Percentiles rank a stretch among this genome's conserved stretches.
phyloP scores from a whole-genome alignment of 2,113 vertebrate genomes.

The Silurus meridionalis region DNA sequence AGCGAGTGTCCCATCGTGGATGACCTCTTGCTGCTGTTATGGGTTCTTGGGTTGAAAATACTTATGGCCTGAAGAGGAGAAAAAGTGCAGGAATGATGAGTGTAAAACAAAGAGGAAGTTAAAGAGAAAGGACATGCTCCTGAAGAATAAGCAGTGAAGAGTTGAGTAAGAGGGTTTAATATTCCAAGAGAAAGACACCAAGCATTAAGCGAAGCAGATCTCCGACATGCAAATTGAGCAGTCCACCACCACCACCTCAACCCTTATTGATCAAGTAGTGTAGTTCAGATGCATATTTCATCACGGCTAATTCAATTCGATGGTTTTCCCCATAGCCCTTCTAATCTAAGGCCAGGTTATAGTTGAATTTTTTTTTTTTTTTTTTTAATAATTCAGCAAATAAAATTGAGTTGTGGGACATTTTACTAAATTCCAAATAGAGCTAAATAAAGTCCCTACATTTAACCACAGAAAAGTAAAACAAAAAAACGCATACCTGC shows the following conservation, averaged over 20 bases:
- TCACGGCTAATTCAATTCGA: background rate
- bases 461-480: conserved; percentile 3
- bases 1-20: conserved; percentile 36
- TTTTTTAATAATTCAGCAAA: background rate
- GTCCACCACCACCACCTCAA: conserved; percentile 72
- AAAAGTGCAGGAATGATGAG: background rate
- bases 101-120: conserved; percentile 1
- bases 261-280: conserved; percentile 76
- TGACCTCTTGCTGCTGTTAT: conserved; percentile 34
- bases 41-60: conserved; percentile 49
- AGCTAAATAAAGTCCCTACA: background rate
- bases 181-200: conserved; percentile 20
- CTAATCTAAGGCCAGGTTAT: background rate
- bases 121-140: conserved; percentile 26
- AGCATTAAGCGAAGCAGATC: conserved; percentile 13
- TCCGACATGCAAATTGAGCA: conserved; percentile 30
- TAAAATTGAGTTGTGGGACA: background rate
- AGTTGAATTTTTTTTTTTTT: background rate
- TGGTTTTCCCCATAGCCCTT: background rate
- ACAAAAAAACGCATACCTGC: conserved; percentile 81
- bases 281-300: conserved; percentile 60
- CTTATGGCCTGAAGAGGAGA: conserved; percentile 41
- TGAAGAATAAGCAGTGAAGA: background rate
- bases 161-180: background rate
- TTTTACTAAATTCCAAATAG: conserved; percentile 1